Evolutionary conservation across 23 tunicate genomes (phyloP).

Genomic region (Trididemnum miniatum): DNA sequence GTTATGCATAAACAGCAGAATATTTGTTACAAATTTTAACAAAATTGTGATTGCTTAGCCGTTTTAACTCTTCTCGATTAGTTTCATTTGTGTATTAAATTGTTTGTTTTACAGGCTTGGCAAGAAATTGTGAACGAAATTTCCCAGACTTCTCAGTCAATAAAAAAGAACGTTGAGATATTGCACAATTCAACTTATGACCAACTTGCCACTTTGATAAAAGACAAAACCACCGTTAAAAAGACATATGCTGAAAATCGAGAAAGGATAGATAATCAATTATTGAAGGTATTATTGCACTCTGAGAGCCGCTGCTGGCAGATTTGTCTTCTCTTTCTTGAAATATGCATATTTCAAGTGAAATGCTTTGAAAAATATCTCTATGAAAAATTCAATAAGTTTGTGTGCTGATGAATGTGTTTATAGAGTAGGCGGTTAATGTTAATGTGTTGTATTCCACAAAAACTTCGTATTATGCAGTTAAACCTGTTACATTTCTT

Average conservation of each 20-base stretch:
- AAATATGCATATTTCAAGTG: too few species aligned
- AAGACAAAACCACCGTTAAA: slow-evolving; percentile 62
- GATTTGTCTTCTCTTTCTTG: too few species aligned
- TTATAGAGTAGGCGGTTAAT: too few species aligned
- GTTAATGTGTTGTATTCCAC: too few species aligned
- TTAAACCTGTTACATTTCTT: too few species aligned
- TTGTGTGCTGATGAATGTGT: too few species aligned
- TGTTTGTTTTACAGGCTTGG: slow-evolving; percentile 59
- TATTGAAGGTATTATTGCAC: slow-evolving; percentile 66
- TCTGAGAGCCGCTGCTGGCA: too few species aligned
- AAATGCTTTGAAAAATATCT: too few species aligned
- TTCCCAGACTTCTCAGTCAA: slow-evolving; percentile 40
- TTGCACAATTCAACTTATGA: slow-evolving; percentile 63
- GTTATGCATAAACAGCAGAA: too few species aligned
- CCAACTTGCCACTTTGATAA: slow-evolving; percentile 49
- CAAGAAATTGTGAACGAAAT: slow-evolving; percentile 54
- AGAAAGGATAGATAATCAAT: slow-evolving; percentile 68
- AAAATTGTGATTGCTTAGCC: not conserved
- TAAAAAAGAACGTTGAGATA: slow-evolving; percentile 44
- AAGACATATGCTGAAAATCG: slow-evolving; percentile 66
- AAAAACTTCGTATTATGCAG: too few species aligned
- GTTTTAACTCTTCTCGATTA: not conserved
- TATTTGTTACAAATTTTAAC: not conserved
- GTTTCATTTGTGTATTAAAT: not conserved
- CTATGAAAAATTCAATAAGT: too few species aligned